A percentile compares a stretch with the other conserved stretches of the same genome.
phyloP scores from a whole-genome alignment of 1,140 invertebrate species.

The Ectropis grisescens region DNA sequence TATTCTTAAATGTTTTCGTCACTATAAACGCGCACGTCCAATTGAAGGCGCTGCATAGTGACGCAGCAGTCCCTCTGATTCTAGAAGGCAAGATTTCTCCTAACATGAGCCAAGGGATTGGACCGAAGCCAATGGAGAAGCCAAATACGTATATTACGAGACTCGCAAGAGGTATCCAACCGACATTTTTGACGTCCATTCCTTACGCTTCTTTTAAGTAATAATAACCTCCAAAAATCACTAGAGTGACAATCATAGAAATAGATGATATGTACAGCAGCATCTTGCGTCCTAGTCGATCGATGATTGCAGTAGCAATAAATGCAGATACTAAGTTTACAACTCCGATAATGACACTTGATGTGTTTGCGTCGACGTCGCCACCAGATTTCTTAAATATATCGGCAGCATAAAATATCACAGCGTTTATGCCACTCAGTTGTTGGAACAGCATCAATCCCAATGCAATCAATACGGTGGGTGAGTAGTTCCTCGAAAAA shows the following conservation, averaged over 20 bases:
- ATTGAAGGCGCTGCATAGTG: conserved; percentile 88
- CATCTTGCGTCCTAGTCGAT: conserved; percentile 87
- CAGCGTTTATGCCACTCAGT: conserved; percentile 91
- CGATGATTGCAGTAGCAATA: conserved; percentile 86
- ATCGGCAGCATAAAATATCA: conserved; percentile 91
- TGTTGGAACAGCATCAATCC: conserved; percentile 96
- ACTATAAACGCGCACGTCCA: conserved; percentile 93
- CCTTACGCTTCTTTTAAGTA: conserved; percentile 71
- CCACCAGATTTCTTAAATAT: conserved; percentile 88
- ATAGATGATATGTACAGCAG: conserved; percentile 85
- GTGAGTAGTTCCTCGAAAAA: conserved; percentile 76
- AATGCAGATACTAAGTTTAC: conserved; percentile 93
- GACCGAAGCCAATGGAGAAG: conserved; percentile 92
- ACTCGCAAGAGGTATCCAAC: conserved; percentile 86
- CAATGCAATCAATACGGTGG: conserved; percentile 83
- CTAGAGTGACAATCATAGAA: conserved; percentile 81
- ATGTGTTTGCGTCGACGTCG: conserved; percentile 79
- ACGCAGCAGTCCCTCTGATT: conserved; percentile 86
- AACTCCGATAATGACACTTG: conserved; percentile 86
- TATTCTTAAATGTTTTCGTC: conserved; percentile 86
- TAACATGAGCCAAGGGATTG: conserved; percentile 95
- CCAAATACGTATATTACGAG: conserved; percentile 90
- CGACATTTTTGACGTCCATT: conserved; percentile 71
- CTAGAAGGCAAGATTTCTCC: conserved; percentile 88
- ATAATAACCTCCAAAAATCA: conserved; percentile 81